These are phyloP conservation scores for Grus americana DNA, from an alignment of 2,113 vertebrate genomes.

Conservation along the genomic window DNA sequence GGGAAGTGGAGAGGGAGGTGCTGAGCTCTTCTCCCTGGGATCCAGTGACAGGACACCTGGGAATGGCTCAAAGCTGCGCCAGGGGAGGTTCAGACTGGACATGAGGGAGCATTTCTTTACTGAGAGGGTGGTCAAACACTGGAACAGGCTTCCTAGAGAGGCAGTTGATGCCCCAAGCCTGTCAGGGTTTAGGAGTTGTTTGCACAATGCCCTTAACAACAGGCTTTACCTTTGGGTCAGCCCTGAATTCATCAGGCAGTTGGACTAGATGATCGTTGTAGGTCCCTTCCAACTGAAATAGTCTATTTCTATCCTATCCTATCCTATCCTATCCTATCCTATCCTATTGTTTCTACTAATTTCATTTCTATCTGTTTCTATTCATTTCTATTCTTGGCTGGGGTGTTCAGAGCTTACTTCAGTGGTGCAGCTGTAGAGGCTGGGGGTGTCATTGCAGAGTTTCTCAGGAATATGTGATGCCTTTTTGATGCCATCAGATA, in stretches of 20 bases:
- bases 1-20: no score
- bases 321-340: no score
- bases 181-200: background rate
- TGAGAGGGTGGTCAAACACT: background rate
- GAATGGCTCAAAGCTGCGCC: no score
- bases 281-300: background rate
- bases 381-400: background rate
- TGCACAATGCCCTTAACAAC: background rate
- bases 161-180: no score
- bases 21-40: no score
- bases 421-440: rapidly evolving
- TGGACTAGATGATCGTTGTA: background rate
- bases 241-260: background rate
- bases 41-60: no score
- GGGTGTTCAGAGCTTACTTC: rapidly evolving
- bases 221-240: background rate
- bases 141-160: background rate
- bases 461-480: background rate
- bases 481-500: background rate
- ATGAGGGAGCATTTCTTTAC: background rate
- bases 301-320: background rate
- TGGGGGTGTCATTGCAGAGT: background rate
- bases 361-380: no score
- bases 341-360: background rate
- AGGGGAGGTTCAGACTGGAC: no score